Evolutionary conservation across 2,888 invertebrate species (phyloP).

Genomic region (Papilio gigon): DNA sequence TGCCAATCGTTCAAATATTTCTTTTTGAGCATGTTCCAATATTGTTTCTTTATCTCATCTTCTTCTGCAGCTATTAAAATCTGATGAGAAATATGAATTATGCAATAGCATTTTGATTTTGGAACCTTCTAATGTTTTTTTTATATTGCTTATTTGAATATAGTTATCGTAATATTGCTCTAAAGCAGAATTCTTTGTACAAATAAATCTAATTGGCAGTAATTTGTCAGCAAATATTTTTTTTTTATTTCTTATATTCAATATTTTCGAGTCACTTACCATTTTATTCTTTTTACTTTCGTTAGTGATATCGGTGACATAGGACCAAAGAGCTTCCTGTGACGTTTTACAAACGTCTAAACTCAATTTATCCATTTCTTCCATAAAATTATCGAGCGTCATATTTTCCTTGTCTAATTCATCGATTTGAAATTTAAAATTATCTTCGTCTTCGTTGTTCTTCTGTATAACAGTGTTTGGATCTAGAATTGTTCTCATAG

Average conservation of each 20-base stretch:
- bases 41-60: conserved; percentile 75
- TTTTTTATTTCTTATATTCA: not conserved
- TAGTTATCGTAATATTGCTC: not conserved
- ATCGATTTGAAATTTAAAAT: conserved; percentile 64
- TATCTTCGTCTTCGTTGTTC: conserved; percentile 58
- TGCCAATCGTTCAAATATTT: conserved; percentile 62
- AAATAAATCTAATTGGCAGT: not conserved
- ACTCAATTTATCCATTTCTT: conserved; percentile 74
- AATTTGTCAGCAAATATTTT: not conserved
- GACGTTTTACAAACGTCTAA: conserved; percentile 74
- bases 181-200: not conserved
- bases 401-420: conserved; percentile 64
- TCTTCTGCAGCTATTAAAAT: conserved; percentile 72
- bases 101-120: not conserved
- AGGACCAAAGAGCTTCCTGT: conserved; percentile 73
- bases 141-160: not conserved
- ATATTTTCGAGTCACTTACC: conserved; percentile 55
- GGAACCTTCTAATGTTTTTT: not conserved
- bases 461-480: conserved; percentile 61
- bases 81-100: conserved; percentile 50
- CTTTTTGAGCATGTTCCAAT: conserved; percentile 72
- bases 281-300: conserved; percentile 73
- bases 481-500: conserved; percentile 70
- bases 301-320: conserved; percentile 71
- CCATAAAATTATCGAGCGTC: conserved; percentile 68